Evolutionary conservation across 64 coral and sea anemone species (phyloP), one percentile per base, ranked within the genome.

Genomic region (Platygyra sinensis): DNA sequence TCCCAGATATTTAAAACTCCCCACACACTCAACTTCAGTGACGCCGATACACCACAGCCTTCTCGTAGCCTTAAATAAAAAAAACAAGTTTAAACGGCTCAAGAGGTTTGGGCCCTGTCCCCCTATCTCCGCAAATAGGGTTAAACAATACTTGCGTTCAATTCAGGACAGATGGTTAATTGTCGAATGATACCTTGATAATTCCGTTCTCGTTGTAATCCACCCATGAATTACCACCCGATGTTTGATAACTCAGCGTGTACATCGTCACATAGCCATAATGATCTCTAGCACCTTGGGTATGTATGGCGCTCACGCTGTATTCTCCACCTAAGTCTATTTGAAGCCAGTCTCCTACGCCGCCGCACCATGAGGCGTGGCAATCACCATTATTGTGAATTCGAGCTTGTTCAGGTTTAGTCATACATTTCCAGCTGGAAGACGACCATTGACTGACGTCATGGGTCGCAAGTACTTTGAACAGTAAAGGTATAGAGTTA

Each of bases 391-490:
- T 29, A 12, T 25, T 22, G 22, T 59, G 24, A 0, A 79, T 11
- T 2, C 77, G 77, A 79, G 77, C 77, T 11, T 59, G 52, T 49
- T 29, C 19, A 15, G 77, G 77, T 14, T 51, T 30, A 17, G 77
- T 57, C 77, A 79, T 79, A 17, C 77, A 79, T 29, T 79, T 54
- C 77, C 77, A 79, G 49, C 50, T 57, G 50, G 77, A 79, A 10
- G 77, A 27, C 10, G 77, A 79, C 77, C 77, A 79, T 13, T 79
- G 22, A 17, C 18, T 59, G 52, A 79, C 77, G 38, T 49, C 38
- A n/a, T 60, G 16, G 30, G 20, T 54, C 10, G n/a, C 24, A 29
- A 79, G 50, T 52, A 29, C 77, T 79, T 22, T 51, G 14, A 77
- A 19, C 2, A 69, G 65, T 25, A 22, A 69, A 25, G 10, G 24